Evolutionary conservation across 2,888 invertebrate species (phyloP).

Genomic region (Scaptomyza parva): DNA sequence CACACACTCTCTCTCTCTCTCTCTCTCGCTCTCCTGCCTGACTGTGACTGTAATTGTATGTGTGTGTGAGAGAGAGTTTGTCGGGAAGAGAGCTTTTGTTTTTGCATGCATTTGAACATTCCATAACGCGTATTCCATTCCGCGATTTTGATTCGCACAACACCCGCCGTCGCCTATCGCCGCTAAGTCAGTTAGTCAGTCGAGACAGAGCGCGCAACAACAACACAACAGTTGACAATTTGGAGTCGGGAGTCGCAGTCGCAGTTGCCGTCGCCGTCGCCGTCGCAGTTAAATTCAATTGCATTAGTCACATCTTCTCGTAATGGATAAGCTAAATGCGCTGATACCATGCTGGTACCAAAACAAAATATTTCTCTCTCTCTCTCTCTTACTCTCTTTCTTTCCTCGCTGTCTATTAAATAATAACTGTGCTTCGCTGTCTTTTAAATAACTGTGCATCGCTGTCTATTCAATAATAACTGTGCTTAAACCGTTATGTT

Average conservation of each 20-base stretch:
- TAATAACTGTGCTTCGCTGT: not conserved
- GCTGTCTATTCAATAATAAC: not conserved
- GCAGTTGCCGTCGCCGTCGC: slow-evolving; percentile 6
- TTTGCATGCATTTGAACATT: slow-evolving; percentile 34
- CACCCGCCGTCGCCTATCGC: no score
- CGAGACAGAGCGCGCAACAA: slow-evolving; percentile 5
- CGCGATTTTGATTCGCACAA: slow-evolving; percentile 23
- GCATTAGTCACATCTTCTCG: slow-evolving; percentile 73
- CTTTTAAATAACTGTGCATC: no score
- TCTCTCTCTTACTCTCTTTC: no score
- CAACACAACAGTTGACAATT: slow-evolving; percentile 26
- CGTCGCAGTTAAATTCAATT: slow-evolving; percentile 18
- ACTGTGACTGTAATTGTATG: slow-evolving; percentile 1
- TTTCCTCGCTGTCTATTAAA: no score
- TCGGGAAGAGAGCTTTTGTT: slow-evolving; percentile 41
- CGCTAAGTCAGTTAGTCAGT: slow-evolving; percentile 28
- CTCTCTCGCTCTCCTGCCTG: not conserved
- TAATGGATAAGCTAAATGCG: slow-evolving; percentile 63
- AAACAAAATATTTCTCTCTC: not conserved
- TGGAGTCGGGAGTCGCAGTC: slow-evolving; percentile 11
- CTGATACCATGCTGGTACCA: slow-evolving; percentile 69
- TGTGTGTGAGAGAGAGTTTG: slow-evolving; percentile 25
- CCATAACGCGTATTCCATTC: slow-evolving; percentile 22
- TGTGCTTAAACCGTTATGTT: not conserved
- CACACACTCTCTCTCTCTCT: not conserved